phyloP scores from a whole-genome alignment of 2,113 vertebrate genomes.

The Chitala chitala region DNA sequence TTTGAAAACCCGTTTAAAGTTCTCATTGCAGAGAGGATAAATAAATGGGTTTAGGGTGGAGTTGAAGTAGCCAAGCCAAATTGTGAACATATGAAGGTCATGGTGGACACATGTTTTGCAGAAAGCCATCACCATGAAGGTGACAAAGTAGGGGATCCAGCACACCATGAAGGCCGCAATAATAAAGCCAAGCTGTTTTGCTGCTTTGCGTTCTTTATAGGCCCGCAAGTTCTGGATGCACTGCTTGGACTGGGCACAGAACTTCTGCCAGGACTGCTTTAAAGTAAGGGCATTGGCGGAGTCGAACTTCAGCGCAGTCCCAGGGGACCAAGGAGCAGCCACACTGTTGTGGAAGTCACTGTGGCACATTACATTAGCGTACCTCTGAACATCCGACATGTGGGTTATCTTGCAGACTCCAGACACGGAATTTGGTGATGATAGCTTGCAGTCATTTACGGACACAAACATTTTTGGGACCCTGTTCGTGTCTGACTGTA shows the following conservation, averaged over 20 bases:
- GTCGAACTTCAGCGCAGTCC: conserved; percentile 41
- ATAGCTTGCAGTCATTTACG: conserved; percentile 42
- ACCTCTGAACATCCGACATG: conserved; percentile 58
- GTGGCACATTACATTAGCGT: conserved; percentile 44
- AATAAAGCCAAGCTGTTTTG: conserved; percentile 86
- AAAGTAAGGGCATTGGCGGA: conserved; percentile 54
- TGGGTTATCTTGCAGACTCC: conserved; percentile 50
- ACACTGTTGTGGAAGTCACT: conserved; percentile 35
- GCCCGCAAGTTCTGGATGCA: conserved; percentile 61
- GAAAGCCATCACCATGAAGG: conserved; percentile 85
- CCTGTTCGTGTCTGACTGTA: conserved; percentile 37
- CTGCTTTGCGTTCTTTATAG: conserved; percentile 83
- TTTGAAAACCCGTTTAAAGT: conserved; percentile 90
- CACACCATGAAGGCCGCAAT: conserved; percentile 86
- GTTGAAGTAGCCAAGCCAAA: conserved; percentile 94
- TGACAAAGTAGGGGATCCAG: conserved; percentile 93
- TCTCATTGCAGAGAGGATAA: conserved; percentile 90
- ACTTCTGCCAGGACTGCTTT: conserved; percentile 72
- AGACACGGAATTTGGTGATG: conserved; percentile 48
- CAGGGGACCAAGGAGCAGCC: conserved; percentile 47
- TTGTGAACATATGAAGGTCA: conserved; percentile 79
- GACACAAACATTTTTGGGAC: conserved; percentile 31
- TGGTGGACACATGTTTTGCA: conserved; percentile 65
- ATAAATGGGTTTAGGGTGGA: conserved; percentile 92
- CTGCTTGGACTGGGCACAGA: conserved; percentile 66